phyloP scores from a whole-genome alignment of 2,797 vertebrate genomes.

The Microchirus variegatus region DNA sequence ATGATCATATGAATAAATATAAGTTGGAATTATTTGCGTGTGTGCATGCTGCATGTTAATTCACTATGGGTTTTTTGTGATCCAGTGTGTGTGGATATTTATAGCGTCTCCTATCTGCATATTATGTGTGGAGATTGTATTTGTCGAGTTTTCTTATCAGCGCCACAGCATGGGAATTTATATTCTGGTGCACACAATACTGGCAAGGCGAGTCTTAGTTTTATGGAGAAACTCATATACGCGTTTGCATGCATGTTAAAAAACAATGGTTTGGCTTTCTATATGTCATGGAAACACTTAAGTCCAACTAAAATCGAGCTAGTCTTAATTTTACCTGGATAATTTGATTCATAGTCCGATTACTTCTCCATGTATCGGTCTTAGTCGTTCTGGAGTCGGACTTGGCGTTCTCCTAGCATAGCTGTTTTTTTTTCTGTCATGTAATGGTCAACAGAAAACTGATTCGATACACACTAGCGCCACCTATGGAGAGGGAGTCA shows the following conservation, averaged over 20 bases:
- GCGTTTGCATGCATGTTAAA: background rate
- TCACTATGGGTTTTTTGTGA: slow-evolving; percentile 20
- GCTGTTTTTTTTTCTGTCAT: too few relatives aligned
- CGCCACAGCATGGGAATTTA: background rate
- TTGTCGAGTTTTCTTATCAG: slow-evolving; percentile 25
- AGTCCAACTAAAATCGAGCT: too few relatives aligned
- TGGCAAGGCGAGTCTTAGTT: background rate
- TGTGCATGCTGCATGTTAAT: slow-evolving; percentile 35
- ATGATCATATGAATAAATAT: slow-evolving; percentile 59
- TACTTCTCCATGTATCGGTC: too few relatives aligned
- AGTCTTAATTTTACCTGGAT: too few relatives aligned
- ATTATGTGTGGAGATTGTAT: slow-evolving; percentile 33
- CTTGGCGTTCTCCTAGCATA: too few relatives aligned
- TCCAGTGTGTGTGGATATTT: slow-evolving; percentile 44
- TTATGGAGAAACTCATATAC: slow-evolving; percentile 14
- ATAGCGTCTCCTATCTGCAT: slow-evolving; percentile 54
- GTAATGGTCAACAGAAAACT: too few relatives aligned
- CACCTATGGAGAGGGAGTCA: too few relatives aligned
- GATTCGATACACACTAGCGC: too few relatives aligned
- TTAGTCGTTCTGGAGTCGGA: too few relatives aligned
- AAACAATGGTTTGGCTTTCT: too few relatives aligned
- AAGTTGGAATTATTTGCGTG: slow-evolving; percentile 9
- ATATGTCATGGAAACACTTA: too few relatives aligned
- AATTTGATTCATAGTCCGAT: too few relatives aligned
- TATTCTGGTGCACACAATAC: slow-evolving; percentile 13